Base-by-base conservation (phyloP, 2,113 vertebrate genomes). In the Ptilonorhynchus violaceus region DNA sequence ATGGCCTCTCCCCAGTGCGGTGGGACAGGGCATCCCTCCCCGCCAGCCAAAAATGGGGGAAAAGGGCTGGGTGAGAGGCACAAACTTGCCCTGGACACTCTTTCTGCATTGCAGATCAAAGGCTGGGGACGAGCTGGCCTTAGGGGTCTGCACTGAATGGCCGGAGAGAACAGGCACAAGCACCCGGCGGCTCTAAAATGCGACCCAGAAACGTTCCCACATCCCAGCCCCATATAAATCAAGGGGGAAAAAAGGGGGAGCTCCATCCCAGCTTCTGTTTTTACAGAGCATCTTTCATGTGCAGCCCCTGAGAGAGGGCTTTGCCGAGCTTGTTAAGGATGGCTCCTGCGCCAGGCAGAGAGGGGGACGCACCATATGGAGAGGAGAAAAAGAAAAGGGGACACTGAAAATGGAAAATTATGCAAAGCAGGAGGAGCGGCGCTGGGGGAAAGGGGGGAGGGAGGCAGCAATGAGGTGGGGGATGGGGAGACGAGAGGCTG, bases 321-420 rank as follows among this genome's bases (percentile, higher is more conserved):
- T 96, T 96, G 94, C 96, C 0, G 92, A 96, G 96, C 95, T 96
- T 94, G 96, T 97, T 96, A 97, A 96, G 95, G 96, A 94, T 37
- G 56, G 91, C 95, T 96, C 94, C 94, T 94, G 93, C 91, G 46
- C 86, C 96, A 97, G 94, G 92, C 93, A 95, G 95, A 97, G 95
- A 97, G 88, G 92, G 94, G 92, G 91, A 97, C 19, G 96, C 95
- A 95, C 94, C 91, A 95, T 96, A 95, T 97, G 96, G 94, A 96
- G 96, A 95, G 91, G 92, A 97, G 87, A 97, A 95, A 95, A 95
- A 95, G 95, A 95, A 95, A 97, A 95, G 96, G 95, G 95, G 95
- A 96, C 95, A 96, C 93, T 97, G 96, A 97, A 97, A 97, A 97
- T 96, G 96, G 96, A 96, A 96, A 96, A 96, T 96, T 96, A 96